These are phyloP conservation scores for Papilio dardanus DNA, from an alignment of 1,140 invertebrate genomes.

Conservation along the genomic window DNA sequence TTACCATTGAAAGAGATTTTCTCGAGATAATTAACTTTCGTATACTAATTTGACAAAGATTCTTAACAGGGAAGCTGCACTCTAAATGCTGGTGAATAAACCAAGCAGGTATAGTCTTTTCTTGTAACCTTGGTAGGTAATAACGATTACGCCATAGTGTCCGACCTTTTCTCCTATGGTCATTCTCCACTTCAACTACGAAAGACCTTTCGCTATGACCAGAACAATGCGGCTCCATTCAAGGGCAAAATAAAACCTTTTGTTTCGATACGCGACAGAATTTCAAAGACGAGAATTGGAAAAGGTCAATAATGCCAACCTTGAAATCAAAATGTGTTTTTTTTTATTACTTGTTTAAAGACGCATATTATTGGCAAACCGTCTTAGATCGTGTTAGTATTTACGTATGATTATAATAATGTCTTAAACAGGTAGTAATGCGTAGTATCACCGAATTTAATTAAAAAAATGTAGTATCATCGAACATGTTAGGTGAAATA, in stretches of 20 bases:
- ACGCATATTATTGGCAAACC: not conserved
- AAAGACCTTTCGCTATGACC: conserved; percentile 5
- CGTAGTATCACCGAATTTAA: not conserved
- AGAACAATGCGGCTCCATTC: not conserved
- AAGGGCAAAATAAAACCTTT: not conserved
- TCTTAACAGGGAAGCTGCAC: not conserved
- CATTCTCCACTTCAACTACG: not conserved
- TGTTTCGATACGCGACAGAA: not conserved
- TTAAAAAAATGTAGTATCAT: not conserved
- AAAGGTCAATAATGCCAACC: not conserved
- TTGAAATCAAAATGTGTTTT: not conserved
- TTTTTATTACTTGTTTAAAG: not conserved
- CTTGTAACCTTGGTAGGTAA: not conserved
- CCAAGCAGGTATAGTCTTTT: too few relatives aligned
- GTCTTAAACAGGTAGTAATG: not conserved
- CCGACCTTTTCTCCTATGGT: not conserved
- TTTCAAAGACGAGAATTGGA: not conserved
- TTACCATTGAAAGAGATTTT: not conserved
- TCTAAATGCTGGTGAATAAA: too few relatives aligned
- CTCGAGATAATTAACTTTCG: not conserved
- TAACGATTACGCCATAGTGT: not conserved
- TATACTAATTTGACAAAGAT: too few relatives aligned
- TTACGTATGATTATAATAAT: too few relatives aligned
- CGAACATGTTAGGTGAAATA: not conserved
- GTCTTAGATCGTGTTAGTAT: not conserved